phyloP scores from a whole-genome alignment of 35 echinoderm and acorn worm genomes.

The Heliocidaris erythrogramma region DNA sequence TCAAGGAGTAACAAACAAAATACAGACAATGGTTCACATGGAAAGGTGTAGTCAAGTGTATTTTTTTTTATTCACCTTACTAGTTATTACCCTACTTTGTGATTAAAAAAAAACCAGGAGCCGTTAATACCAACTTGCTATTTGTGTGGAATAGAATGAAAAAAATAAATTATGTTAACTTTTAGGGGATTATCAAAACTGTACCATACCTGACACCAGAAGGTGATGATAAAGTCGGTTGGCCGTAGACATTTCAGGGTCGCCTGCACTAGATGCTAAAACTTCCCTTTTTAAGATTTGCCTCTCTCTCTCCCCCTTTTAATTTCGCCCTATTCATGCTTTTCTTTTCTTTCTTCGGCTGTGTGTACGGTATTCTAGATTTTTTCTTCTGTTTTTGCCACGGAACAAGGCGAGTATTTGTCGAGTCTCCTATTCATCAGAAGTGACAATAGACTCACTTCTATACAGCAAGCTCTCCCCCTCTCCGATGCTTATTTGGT shows the following conservation, averaged over 20 bases:
- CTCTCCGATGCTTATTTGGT: constrained; percentile 21
- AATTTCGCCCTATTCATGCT: neutral
- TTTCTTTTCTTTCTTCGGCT: neutral
- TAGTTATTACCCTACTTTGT: no score
- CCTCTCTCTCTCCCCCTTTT: neutral
- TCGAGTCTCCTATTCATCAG: constrained; percentile 9
- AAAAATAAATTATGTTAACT: no score
- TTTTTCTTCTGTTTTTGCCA: constrained; percentile 13
- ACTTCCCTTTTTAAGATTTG: neutral
- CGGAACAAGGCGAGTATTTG: constrained; percentile 31
- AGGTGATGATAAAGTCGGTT: neutral
- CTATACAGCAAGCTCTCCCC: neutral
- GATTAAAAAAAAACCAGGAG: no score
- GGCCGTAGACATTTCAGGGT: neutral
- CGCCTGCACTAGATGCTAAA: constrained; percentile 1
- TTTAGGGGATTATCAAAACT: no score
- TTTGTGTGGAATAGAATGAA: no score
- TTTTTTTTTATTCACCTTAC: no score
- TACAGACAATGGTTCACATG: no score
- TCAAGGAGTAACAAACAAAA: no score
- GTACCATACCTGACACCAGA: neutral
- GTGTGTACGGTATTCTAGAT: constrained; percentile 19
- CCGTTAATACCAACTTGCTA: no score
- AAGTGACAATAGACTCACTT: constrained; percentile 28
- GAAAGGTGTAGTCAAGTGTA: no score